phyloP scores from a whole-genome alignment of 2,113 vertebrate genomes.

The Albula glossodonta region DNA sequence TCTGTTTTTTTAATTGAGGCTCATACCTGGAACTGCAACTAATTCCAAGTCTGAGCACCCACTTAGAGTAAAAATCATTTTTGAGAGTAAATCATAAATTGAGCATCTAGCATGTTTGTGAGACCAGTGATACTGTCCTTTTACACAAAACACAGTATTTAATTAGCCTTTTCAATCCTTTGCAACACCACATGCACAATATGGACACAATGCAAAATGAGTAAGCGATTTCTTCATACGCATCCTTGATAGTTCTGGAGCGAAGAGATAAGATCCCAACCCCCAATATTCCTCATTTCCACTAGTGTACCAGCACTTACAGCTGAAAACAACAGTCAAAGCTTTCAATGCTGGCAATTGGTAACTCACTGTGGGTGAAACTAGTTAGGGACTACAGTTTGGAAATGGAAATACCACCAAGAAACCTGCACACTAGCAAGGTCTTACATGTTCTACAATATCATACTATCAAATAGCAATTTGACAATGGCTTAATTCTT shows the following conservation, averaged over 20 bases:
- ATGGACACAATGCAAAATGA: background rate
- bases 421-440: no score
- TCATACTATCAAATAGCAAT: no score
- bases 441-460: background rate
- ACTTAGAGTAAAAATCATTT: background rate
- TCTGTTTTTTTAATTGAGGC: background rate
- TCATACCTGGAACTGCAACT: background rate
- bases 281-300: background rate
- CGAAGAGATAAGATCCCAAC: background rate
- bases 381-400: no score
- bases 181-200: background rate
- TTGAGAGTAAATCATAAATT: background rate
- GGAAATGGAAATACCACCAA: no score
- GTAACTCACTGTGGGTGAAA: no score
- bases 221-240: background rate
- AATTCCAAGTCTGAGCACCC: background rate
- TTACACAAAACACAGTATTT: no score
- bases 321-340: no score
- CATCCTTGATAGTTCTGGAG: background rate
- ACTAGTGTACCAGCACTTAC: background rate
- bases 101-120: background rate
- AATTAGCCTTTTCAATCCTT: background rate
- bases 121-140: no score
- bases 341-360: no score
- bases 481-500: background rate